A percentile compares a stretch with the other conserved stretches of the same genome.
Evolutionary conservation across 2,113 vertebrate genomes (phyloP).

Genomic region (Lepus timidus): DNA sequence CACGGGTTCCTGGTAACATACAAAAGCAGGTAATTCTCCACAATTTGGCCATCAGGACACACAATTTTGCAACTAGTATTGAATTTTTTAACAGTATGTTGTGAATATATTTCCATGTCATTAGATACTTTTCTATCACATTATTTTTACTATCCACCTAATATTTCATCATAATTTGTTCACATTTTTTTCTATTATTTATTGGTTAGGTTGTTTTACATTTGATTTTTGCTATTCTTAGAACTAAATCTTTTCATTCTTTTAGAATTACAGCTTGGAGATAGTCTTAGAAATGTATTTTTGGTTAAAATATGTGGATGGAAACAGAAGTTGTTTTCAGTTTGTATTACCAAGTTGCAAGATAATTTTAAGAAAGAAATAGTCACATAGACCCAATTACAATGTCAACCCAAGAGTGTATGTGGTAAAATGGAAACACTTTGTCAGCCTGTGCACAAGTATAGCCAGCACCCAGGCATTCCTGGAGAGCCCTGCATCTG

Average conservation of each 20-base stretch:
- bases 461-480: no score
- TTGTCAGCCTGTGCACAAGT: no score
- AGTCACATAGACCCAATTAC: fast-evolving
- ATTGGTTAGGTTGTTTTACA: not conserved
- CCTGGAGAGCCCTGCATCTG: not conserved
- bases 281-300: not conserved
- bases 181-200: not conserved
- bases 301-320: not conserved
- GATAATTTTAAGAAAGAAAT: not conserved
- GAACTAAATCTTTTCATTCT: not conserved
- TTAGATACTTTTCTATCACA: not conserved
- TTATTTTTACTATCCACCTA: not conserved
- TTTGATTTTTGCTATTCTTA: not conserved
- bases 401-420: not conserved
- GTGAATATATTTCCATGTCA: not conserved
- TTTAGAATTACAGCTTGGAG: not conserved
- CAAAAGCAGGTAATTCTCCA: not conserved
- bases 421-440: fast-evolving
- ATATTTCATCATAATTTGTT: slow-evolving; percentile 14
- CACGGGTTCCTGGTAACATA: not conserved
- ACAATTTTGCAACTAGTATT: not conserved
- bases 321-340: not conserved
- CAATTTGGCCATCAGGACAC: no score
- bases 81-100: not conserved
- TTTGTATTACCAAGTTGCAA: not conserved